Evolutionary conservation across 2,113 vertebrate species (phyloP), one percentile per base, ranked within the genome.

Genomic region (Bubo blakistoni): DNA sequence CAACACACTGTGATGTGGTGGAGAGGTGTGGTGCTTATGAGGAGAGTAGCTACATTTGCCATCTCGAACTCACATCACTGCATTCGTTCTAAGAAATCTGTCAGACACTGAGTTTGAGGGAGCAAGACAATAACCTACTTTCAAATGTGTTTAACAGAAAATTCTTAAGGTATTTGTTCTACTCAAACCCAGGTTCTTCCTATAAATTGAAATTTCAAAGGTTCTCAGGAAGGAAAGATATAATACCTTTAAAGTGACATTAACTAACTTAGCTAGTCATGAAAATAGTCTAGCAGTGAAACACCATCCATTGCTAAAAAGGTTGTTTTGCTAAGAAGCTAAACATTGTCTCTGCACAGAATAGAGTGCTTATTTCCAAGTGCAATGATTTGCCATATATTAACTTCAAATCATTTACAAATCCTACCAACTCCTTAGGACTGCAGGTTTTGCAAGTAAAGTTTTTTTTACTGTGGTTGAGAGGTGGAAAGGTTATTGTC

Each of bases 371-470:
- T 42, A 59, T 81, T 92, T 88, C 59, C 59, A 90, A 77, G 30
- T 24, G 30, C 15, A 92, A 34, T 63, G 65, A 88, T 63, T 70
- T 86, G 27, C 67, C 32, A 69, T 44, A 42, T 55, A 88, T 29
- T 3, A 26, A 58, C 57, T 77, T 78, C 1, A 21, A 73, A 76
- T 62, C 5, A 72, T 80, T 94, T 80, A 65, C 49, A 67, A 90
- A 82, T 59, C 32, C 61, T 63, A 63, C 9, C 9, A 59, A 1
- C 42, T 94, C 42, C 63, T 73, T 24, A 70, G 42, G 58, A 69
- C 83, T 62, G 26, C n/a, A 67, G 47, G 36, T 66, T 93, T 93
- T 90, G 54, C 72, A 86, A 76, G n/a, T 51, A 78, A 71, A 27
- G 2, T 40, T 47, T 91, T 52, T 81, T 82, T 42, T 88, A 61